Evolutionary conservation across 2,113 vertebrate genomes (phyloP).

Genomic region (Prinia subflava): DNA sequence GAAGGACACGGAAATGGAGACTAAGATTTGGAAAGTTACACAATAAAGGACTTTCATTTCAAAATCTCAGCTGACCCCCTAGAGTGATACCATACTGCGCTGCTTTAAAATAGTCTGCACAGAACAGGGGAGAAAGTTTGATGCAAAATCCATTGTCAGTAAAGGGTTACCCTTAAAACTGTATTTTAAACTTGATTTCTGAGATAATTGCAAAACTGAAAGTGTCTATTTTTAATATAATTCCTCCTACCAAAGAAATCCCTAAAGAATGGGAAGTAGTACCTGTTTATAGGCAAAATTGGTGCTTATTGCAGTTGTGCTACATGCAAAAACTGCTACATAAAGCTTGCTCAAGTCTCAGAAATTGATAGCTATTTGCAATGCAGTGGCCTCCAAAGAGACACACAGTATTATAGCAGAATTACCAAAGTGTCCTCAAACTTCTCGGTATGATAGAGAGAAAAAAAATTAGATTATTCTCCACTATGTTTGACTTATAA

Average conservation of each 20-base stretch:
- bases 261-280: background rate
- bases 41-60: background rate
- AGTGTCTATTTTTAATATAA: background rate
- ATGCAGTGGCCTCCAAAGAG: background rate
- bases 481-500: background rate
- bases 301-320: background rate
- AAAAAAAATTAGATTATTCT: background rate
- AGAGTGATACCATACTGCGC: accelerated
- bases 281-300: background rate
- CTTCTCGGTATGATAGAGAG: background rate
- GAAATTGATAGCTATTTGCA: background rate
- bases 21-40: background rate
- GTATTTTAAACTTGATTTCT: background rate
- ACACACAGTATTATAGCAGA: background rate
- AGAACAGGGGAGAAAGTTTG: background rate
- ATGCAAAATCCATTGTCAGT: background rate
- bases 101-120: background rate
- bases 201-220: constrained; percentile 14
- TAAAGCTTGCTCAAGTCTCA: background rate
- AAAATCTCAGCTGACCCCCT: background rate
- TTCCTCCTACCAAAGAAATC: constrained; percentile 33
- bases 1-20: background rate
- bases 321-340: background rate
- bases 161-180: background rate
- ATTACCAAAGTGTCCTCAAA: background rate